A percentile compares a stretch with the other conserved stretches of the same genome.
Evolutionary conservation across 2,797 vertebrate genomes (phyloP).

Genomic region (Hoplostethus atlanticus): DNA sequence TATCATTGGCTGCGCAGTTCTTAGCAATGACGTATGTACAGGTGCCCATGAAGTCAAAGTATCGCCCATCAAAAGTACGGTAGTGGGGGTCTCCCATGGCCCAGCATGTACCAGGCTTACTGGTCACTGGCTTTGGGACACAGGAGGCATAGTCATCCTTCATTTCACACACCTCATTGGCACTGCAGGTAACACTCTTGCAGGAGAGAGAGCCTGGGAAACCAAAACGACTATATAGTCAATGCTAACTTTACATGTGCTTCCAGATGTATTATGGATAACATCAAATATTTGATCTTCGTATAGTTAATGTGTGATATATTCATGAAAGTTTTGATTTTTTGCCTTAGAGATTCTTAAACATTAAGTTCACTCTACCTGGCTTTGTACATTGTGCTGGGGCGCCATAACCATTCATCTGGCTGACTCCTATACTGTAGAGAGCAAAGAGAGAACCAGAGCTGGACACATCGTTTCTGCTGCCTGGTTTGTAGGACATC

Average conservation of each 20-base stretch:
- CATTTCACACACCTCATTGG: constrained; percentile 32
- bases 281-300: neutral
- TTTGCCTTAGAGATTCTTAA: neutral
- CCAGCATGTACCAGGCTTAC: constrained; percentile 69
- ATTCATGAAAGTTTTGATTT: neutral
- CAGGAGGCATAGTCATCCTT: constrained; percentile 46
- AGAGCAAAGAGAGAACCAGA: constrained; percentile 72
- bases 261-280: neutral
- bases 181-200: constrained; percentile 44
- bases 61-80: constrained; percentile 79
- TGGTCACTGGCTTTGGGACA: constrained; percentile 51
- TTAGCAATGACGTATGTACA: constrained; percentile 81
- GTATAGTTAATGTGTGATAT: too few relatives aligned
- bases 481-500: constrained; percentile 53
- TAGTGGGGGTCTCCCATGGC: constrained; percentile 83
- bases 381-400: constrained; percentile 70
- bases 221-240: neutral
- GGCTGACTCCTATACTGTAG: constrained; percentile 77
- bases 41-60: constrained; percentile 82
- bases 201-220: constrained; percentile 59
- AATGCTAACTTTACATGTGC: neutral
- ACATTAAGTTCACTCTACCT: constrained; percentile 57
- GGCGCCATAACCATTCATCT: constrained; percentile 77
- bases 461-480: constrained; percentile 58
- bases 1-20: constrained; percentile 63